Conservation (phyloP, 2,797 vertebrate genomes). For the Falco naumanni region DNA sequence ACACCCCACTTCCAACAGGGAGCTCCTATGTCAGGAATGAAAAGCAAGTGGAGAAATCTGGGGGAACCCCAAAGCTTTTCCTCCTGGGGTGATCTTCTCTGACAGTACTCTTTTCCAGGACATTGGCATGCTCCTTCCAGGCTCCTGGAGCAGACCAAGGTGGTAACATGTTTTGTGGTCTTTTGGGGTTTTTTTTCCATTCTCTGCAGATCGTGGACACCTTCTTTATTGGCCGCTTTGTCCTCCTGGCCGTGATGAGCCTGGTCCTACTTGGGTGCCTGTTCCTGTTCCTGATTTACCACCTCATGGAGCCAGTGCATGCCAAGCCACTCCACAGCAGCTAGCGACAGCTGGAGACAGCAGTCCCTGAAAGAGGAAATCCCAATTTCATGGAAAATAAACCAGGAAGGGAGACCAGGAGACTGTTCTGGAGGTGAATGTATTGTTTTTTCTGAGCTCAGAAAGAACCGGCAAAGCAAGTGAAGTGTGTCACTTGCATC, state of each 20-base stretch:
- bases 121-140: accelerated
- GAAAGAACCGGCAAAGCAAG: accelerated
- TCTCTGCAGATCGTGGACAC: slow-evolving; percentile 85
- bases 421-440: not conserved
- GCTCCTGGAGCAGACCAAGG: not conserved
- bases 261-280: slow-evolving; percentile 81
- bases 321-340: slow-evolving; percentile 82
- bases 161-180: not conserved
- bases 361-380: accelerated
- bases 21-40: not conserved
- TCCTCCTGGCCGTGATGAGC: slow-evolving; percentile 82
- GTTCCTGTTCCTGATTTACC: slow-evolving; percentile 86
- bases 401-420: not conserved
- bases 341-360: not conserved
- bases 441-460: accelerated
- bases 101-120: not conserved
- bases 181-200: not conserved
- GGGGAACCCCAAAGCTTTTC: not conserved
- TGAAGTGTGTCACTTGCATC: not conserved
- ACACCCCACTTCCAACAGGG: not conserved
- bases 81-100: not conserved
- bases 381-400: not conserved
- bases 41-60: not conserved
- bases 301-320: slow-evolving; percentile 87
- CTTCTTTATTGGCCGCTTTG: slow-evolving; percentile 89